phyloP scores from a whole-genome alignment of 1,140 invertebrate species.

The Oncopodura yosiiana region DNA sequence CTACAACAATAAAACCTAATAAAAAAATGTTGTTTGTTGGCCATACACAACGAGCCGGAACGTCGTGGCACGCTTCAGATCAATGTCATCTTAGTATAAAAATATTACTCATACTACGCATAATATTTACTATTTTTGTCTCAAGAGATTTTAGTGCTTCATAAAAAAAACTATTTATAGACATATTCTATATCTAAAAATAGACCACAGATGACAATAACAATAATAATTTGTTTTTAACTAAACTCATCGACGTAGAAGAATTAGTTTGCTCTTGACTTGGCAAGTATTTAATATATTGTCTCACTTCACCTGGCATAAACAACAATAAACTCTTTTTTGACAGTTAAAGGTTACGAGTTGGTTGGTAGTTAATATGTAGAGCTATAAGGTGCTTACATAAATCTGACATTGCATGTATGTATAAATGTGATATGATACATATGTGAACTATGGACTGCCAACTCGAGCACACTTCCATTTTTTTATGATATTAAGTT shows the following conservation, averaged over 20 bases:
- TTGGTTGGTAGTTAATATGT: background rate
- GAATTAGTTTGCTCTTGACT: too few species aligned
- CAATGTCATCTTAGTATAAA: too few species aligned
- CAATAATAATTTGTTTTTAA: background rate
- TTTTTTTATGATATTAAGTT: slow-evolving; percentile 4
- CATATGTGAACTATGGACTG: background rate
- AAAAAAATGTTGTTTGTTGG: background rate
- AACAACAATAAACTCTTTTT: too few species aligned
- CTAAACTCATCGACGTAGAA: slow-evolving; percentile 6
- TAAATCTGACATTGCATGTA: background rate
- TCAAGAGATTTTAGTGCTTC: background rate
- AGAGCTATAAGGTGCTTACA: background rate
- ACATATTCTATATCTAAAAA: background rate
- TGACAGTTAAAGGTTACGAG: too few species aligned
- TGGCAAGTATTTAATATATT: too few species aligned
- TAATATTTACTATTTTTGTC: slow-evolving; percentile 5
- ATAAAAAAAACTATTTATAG: slow-evolving; percentile 1
- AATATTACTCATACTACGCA: too few species aligned
- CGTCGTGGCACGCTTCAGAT: slow-evolving; percentile 17
- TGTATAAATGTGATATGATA: background rate
- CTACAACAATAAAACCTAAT: too few species aligned
- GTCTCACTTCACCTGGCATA: too few species aligned
- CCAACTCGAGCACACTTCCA: background rate
- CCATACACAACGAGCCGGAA: slow-evolving; percentile 15
- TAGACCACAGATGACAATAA: background rate